Base-by-base conservation (phyloP, 2,888 invertebrate species). In the Ochropacha duplaris region DNA sequence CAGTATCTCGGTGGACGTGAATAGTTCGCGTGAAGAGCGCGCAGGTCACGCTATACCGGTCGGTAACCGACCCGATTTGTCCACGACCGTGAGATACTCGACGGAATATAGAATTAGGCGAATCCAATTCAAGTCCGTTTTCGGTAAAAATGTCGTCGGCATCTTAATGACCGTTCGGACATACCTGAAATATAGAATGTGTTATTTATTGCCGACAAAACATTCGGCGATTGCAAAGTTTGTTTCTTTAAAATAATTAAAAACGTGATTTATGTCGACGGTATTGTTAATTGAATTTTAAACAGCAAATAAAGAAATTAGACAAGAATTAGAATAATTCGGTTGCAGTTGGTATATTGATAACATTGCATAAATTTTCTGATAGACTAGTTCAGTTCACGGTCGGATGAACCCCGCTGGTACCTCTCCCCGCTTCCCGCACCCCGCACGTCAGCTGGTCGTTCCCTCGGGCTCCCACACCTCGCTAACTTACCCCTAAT, bases 141-240 rank as follows among this genome's bases (percentile, higher is more conserved):
- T 76, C 72, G 69, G 76, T 72, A 81, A 82, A 85, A 83, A 84
- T 87, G 86, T 86, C 78, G 83, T 80, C 86, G 87, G 86, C 81
- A 86, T 89, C 83, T 83, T 84, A 88, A 88, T 84, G 84, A 81
- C 70, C 74, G 61, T 66, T 74, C 75, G 77, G 76, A 80, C 86
- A 87, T 88, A 83, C 82, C 79, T 80, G 71, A 89, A 86, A 87
- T 85, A 86, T 87, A 84, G 74, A 83, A 83, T 79, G 63, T 60
- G 76, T 81, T 79, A 89, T 90, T 90, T 90, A 91, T 88, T 78
- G 81, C 83, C 79, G 83, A 76, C 76, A 77, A 76, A 52, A 78
- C 75, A 70, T 73, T 66, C 71, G 68, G 70, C 72, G 77, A 72
- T 77, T 76, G 79, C 79, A 68, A 78, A 57, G n/a, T n/a, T n/a